These are phyloP conservation scores for Slavum lentiscoides DNA, from an alignment of 2,888 invertebrate species.

Conservation along the genomic window DNA sequence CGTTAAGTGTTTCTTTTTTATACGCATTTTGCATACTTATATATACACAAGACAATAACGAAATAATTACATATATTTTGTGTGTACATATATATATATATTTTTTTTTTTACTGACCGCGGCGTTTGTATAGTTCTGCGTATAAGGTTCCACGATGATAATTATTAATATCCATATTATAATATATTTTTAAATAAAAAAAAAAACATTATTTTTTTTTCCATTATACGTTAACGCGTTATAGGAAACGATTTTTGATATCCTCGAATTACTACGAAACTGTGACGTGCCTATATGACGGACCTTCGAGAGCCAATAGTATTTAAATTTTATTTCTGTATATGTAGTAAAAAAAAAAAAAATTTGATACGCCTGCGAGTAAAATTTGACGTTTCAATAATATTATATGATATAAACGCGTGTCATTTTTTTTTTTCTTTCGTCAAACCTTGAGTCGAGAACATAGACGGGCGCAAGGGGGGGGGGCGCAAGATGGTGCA, in stretches of 20 bases:
- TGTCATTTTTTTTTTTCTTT: background rate
- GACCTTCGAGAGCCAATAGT: background rate
- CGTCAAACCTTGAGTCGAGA: conserved; percentile 8
- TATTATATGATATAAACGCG: background rate
- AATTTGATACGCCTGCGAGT: background rate
- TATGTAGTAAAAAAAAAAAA: background rate
- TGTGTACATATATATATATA: too few species aligned
- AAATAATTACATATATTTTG: too few species aligned
- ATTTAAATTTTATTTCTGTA: too few species aligned
- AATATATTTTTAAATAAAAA: background rate
- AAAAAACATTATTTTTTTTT: background rate
- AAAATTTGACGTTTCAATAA: conserved; percentile 23
- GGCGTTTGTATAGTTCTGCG: too few species aligned
- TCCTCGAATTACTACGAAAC: conserved; percentile 1
- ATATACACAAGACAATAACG: too few species aligned
- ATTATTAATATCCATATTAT: background rate
- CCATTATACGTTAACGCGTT: background rate
- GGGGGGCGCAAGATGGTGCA: too few species aligned
- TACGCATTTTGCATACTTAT: too few species aligned
- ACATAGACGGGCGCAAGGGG: too few species aligned
- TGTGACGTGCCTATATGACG: background rate
- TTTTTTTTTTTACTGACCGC: too few species aligned
- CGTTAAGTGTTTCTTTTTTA: background rate
- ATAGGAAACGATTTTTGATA: background rate
- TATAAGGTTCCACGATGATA: too few species aligned